phyloP scores from a whole-genome alignment of 2,797 vertebrate species.

The Synaphobranchus kaupii region DNA sequence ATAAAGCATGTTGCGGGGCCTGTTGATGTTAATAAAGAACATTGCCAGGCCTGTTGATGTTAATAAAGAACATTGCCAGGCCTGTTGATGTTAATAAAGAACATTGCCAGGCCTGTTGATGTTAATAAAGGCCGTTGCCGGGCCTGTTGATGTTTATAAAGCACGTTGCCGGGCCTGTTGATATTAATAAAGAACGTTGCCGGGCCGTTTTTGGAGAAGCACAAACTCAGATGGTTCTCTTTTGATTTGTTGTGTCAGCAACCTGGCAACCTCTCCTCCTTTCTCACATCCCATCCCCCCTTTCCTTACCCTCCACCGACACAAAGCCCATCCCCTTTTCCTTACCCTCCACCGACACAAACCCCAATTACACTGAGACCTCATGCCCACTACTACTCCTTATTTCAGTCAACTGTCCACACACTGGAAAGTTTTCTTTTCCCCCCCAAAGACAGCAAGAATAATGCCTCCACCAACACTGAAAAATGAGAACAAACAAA shows the following conservation, averaged over 20 bases:
- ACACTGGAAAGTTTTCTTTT: constrained; percentile 71
- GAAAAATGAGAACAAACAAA: constrained; percentile 70
- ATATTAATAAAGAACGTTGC: constrained; percentile 81
- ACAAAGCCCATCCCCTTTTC: constrained; percentile 48
- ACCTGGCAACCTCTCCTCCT: constrained; percentile 60
- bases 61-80: too few relatives aligned
- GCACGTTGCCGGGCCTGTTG: too few relatives aligned
- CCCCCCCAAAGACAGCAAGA: constrained; percentile 69
- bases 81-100: too few relatives aligned
- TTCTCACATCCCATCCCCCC: neutral
- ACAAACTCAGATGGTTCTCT: constrained; percentile 80
- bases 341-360: constrained; percentile 63
- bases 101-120: too few relatives aligned
- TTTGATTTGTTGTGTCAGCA: constrained; percentile 83
- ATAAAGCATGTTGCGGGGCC: too few relatives aligned
- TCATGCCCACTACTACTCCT: constrained; percentile 80
- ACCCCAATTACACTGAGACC: constrained; percentile 76
- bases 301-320: too few relatives aligned
- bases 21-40: too few relatives aligned
- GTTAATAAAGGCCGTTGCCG: too few relatives aligned
- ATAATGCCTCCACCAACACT: constrained; percentile 75
- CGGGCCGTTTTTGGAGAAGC: constrained; percentile 80
- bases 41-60: too few relatives aligned
- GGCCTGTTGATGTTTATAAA: too few relatives aligned
- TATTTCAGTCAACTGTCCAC: constrained; percentile 74